Evolutionary conservation across 2,113 vertebrate genomes (phyloP), one percentile per base, ranked within the genome.

Genomic region (Rostratula benghalensis): DNA sequence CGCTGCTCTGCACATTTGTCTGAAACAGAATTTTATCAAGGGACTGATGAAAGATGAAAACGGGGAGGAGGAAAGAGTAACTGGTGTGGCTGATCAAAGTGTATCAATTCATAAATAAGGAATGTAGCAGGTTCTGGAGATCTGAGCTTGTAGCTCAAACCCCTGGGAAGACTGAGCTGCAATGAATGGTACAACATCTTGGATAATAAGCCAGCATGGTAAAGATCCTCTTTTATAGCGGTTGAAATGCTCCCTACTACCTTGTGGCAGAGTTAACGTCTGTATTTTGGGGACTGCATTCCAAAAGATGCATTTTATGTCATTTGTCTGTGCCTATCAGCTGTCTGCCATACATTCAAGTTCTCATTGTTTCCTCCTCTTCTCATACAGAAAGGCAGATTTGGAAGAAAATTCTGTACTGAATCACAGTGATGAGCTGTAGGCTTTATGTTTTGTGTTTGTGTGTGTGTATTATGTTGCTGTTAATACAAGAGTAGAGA

Each of bases 31-130:
- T 86, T 94, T 75, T 91, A 45, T 73, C 63, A 71, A 54, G 70
- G 79, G 57, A 91, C 67, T 70, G 60, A 48, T 81, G 81, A 68
- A 93, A 87, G 67, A 92, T 43, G 35, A 86, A 96, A 87, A 83
- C 7, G 11, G 75, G 74, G 24, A 87, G 71, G 68, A 86, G 79
- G 39, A 87, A 83, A 87, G 50, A 65, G 71, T 93, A 70, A 76
- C 69, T 76, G 71, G 51, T 48, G 75, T 48, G 43, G 63, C 20
- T 59, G 80, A 95, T 95, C 94, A 95, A 92, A 96, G 94, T 25
- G 15, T 74, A 51, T 71, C 79, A 39, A 24, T 59, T 95, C 57
- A 91, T 93, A 84, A 96, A 95, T 92, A 91, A 94, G 48, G 64
- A 54, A 95, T 77, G 76, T n/a, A 91, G 68, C 39, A 91, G 35